Conservation (phyloP, 2,113 vertebrate genomes). For the Sceloporus undulatus region DNA sequence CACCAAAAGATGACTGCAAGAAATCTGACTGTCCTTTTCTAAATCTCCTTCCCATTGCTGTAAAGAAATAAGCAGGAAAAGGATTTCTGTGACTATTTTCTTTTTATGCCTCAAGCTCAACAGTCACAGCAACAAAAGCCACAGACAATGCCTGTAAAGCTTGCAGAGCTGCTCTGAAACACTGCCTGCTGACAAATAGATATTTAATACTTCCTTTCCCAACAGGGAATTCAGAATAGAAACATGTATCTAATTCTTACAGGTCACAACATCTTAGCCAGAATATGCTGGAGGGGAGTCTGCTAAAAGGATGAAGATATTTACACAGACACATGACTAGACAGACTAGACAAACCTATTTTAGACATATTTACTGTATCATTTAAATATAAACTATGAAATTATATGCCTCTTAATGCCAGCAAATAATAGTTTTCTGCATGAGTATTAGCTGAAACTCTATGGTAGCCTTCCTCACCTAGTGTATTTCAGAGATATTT, state of each 20-base stretch:
- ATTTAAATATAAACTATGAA: neutral
- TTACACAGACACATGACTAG: fast-evolving
- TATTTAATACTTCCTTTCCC: fast-evolving
- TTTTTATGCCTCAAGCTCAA: neutral
- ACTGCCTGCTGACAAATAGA: neutral
- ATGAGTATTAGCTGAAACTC: neutral
- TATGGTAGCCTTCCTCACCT: neutral
- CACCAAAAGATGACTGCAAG: neutral
- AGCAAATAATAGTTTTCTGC: neutral
- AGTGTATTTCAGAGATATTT: neutral
- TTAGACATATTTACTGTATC: neutral
- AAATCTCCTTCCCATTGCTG: neutral
- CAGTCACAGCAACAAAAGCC: fast-evolving
- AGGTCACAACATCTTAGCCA: fast-evolving
- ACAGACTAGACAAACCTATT: neutral
- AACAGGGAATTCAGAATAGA: neutral
- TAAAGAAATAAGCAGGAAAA: neutral
- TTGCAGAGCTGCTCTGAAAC: neutral
- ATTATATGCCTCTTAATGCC: neutral
- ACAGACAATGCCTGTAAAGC: fast-evolving
- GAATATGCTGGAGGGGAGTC: neutral
- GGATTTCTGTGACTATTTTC: neutral
- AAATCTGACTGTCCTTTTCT: neutral
- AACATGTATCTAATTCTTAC: neutral
- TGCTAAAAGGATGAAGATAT: neutral